Conservation (phyloP, 2,113 vertebrate species). For the Cephalopterus ornatus region DNA sequence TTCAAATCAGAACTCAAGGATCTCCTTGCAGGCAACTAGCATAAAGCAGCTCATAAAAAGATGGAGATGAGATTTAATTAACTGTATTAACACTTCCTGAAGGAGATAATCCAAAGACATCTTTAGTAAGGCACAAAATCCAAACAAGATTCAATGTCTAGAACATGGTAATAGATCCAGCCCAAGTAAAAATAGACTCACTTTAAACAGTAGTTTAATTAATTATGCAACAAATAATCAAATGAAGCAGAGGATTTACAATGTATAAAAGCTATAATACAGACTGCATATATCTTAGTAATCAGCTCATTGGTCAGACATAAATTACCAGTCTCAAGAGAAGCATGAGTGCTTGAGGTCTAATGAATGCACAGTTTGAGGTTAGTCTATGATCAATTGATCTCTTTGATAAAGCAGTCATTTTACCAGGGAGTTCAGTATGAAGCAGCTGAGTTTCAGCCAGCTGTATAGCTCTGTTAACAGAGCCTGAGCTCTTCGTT, state of each 20-base stretch:
- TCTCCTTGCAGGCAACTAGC: not conserved
- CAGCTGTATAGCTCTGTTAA: not conserved
- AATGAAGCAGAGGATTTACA: not conserved
- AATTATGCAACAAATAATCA: not conserved
- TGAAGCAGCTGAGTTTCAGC: not conserved
- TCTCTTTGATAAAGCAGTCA: not conserved
- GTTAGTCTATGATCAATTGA: not conserved
- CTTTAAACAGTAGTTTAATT: not conserved
- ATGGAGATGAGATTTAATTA: not conserved
- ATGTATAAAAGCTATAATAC: not conserved
- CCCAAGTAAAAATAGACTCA: not conserved
- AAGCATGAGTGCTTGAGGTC: not conserved
- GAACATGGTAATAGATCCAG: not conserved
- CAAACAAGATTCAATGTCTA: not conserved
- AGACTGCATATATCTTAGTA: not conserved
- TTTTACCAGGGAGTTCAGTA: not conserved
- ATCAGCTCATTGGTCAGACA: not conserved
- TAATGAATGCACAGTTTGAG: not conserved
- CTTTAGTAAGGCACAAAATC: not conserved
- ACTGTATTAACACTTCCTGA: not conserved
- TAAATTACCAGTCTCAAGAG: not conserved
- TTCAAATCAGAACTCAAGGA: not conserved
- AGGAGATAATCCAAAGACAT: not conserved
- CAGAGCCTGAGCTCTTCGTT: not conserved
- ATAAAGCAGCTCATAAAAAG: not conserved